phyloP scores from a whole-genome alignment of 2,797 vertebrate genomes.

The Gallinago stenura region DNA sequence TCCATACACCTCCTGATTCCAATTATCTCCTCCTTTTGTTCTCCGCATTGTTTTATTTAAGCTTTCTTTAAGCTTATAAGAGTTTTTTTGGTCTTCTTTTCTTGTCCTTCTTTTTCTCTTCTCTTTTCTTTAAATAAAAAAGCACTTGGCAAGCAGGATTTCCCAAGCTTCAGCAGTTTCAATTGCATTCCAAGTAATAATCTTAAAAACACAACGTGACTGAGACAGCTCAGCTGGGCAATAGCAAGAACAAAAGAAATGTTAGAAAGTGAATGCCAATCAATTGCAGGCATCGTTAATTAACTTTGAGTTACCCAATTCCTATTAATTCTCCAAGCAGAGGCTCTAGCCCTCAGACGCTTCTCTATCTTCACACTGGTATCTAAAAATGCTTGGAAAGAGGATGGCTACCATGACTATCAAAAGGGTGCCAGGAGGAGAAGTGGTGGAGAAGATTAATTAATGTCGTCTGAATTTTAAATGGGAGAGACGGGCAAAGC shows the following conservation, averaged over 20 bases:
- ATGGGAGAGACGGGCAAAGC: neutral
- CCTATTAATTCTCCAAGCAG: neutral
- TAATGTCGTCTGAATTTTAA: neutral
- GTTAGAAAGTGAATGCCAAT: neutral
- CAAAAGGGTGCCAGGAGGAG: neutral
- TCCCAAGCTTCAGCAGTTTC: conserved; percentile 16
- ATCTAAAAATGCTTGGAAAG: neutral
- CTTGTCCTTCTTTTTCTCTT: neutral
- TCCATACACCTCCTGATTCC: neutral
- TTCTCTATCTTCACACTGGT: neutral
- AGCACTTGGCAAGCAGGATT: neutral
- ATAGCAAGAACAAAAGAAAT: neutral
- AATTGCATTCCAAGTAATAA: neutral
- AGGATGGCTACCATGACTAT: neutral
- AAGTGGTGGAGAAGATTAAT: neutral
- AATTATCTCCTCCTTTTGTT: neutral
- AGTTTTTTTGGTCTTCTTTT: neutral
- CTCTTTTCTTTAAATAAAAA: neutral
- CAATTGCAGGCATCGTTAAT: neutral
- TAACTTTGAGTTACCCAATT: neutral
- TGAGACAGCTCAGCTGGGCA: neutral
- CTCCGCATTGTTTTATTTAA: neutral
- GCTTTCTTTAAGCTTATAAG: neutral
- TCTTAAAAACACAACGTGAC: neutral
- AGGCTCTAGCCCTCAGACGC: neutral